These are phyloP conservation scores for Aplysia californica DNA, from an alignment of 1,140 invertebrate species.

Conservation along the genomic window DNA sequence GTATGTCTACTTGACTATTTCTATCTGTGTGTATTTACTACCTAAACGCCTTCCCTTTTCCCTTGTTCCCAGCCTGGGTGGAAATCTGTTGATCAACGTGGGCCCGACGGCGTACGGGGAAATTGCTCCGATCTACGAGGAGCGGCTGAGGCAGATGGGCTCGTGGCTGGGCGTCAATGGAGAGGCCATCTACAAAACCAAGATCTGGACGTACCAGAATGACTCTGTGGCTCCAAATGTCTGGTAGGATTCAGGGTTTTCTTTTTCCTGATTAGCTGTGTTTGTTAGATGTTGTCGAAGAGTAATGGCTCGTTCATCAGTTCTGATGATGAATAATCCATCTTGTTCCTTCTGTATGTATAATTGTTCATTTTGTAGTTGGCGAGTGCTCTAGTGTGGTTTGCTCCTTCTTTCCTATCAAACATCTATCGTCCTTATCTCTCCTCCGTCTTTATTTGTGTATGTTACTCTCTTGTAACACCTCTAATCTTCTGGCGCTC, in stretches of 20 bases:
- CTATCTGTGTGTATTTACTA: no score
- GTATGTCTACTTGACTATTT: no score
- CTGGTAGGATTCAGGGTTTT: conserved; percentile 12
- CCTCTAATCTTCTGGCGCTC: no score
- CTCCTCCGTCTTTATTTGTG: no score
- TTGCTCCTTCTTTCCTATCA: no score
- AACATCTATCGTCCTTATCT: no score
- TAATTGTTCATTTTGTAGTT: neutral
- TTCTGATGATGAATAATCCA: neutral
- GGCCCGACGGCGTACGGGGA: conserved; percentile 30
- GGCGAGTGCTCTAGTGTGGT: neutral
- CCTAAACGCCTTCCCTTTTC: no score
- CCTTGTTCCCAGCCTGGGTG: conserved; percentile 68
- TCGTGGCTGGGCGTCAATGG: conserved; percentile 32
- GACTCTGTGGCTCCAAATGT: conserved; percentile 20
- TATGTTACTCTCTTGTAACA: no score
- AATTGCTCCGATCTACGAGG: conserved; percentile 31
- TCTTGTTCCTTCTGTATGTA: neutral
- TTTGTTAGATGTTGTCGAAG: neutral
- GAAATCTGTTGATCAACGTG: conserved; percentile 34
- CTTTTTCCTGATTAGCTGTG: neutral
- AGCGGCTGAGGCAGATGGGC: conserved; percentile 29
- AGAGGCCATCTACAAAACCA: conserved; percentile 32
- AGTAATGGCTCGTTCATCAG: no score
- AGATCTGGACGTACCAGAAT: conserved; percentile 30